Percentiles rank a stretch among this genome's conserved stretches.
These are phyloP conservation scores for Meriones psammophilus DNA, from an alignment of 2,797 vertebrate genomes.

Conservation along the genomic window DNA sequence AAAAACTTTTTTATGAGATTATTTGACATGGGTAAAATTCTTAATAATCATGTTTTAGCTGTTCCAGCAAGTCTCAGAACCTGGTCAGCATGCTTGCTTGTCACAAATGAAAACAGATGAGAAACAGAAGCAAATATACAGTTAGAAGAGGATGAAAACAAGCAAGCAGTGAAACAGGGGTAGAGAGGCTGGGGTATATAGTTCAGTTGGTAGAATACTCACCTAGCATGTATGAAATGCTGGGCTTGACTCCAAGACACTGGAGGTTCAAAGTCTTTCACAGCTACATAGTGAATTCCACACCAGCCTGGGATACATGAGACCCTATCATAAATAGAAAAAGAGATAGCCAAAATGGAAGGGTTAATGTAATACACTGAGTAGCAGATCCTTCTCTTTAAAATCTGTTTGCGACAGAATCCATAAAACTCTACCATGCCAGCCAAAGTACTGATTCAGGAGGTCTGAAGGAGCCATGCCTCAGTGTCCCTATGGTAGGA, in stretches of 20 bases:
- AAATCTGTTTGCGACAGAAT: background rate
- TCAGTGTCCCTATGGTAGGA: background rate
- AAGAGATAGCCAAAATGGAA: background rate
- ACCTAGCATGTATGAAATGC: too few relatives aligned
- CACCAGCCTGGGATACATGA: background rate
- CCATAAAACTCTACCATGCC: background rate
- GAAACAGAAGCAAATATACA: background rate
- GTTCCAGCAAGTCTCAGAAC: conserved; percentile 24
- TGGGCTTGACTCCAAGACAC: background rate
- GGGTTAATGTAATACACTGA: background rate
- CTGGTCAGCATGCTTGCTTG: background rate
- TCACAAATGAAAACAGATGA: background rate
- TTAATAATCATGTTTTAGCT: conserved; percentile 46
- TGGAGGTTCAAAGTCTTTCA: background rate
- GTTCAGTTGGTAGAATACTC: background rate
- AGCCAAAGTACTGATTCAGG: background rate
- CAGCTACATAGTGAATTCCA: background rate
- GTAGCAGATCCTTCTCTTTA: background rate
- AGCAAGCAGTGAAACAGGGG: too few relatives aligned
- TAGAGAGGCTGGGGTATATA: background rate
- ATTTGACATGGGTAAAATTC: conserved; percentile 43
- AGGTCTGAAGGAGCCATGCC: background rate
- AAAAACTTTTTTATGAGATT: conserved; percentile 41
- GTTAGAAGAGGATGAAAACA: background rate
- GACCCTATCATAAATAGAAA: background rate